phyloP scores from a whole-genome alignment of 2,113 vertebrate genomes.

The Octodon degus region DNA sequence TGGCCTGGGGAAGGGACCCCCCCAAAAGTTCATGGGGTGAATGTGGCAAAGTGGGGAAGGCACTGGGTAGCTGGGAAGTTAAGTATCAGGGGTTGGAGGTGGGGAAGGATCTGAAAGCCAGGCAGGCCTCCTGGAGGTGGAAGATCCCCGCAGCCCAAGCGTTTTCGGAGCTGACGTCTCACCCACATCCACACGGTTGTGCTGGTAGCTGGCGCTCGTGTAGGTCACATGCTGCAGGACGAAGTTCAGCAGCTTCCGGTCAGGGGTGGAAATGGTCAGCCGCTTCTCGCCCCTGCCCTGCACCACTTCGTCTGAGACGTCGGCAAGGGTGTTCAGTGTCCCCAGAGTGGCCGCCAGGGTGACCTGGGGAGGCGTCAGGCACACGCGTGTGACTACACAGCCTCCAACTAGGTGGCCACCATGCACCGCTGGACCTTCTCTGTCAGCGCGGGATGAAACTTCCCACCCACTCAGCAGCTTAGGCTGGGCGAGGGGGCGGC shows the following conservation, averaged over 20 bases:
- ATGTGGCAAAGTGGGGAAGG: not conserved
- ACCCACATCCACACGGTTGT: constrained; percentile 82
- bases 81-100: not conserved
- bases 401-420: not conserved
- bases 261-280: constrained; percentile 77
- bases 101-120: not conserved
- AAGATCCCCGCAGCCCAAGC: not conserved
- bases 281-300: constrained; percentile 78
- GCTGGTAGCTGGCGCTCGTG: constrained; percentile 84
- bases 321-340: constrained; percentile 74
- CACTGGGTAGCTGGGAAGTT: not conserved
- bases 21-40: not conserved
- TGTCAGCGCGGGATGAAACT: not conserved
- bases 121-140: constrained; percentile 20
- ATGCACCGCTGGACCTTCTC: not conserved
- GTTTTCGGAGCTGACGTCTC: not conserved
- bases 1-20: not conserved
- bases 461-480: not conserved
- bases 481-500: not conserved
- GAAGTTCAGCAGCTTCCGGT: constrained; percentile 78
- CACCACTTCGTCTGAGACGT: constrained; percentile 57
- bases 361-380: constrained; percentile 72
- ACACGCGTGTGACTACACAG: not conserved
- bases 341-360: constrained; percentile 82
- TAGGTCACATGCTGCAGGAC: constrained; percentile 83